Base-by-base conservation (phyloP, 92 coral and sea anemone species). In the Ricordea florida region DNA sequence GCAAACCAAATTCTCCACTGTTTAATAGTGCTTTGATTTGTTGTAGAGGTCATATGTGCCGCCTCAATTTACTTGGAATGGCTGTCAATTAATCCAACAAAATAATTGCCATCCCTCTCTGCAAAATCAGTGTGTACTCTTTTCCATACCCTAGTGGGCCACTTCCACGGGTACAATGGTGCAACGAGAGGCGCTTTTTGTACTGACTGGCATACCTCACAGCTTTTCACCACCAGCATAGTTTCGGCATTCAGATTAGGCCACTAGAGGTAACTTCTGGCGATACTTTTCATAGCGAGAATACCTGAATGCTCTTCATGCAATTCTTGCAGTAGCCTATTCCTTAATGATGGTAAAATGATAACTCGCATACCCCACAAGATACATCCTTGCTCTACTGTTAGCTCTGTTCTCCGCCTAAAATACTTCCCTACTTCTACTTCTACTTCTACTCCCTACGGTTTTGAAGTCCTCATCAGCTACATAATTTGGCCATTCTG, bases 21-120 rank as follows among this genome's bases (percentile, higher is more conserved):
- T 21, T 82, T 72, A 74, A 66, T 82, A 21, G 78, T 83, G 66
- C 80, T 74, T 21, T 68, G 42, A 45, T 66, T 48, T 26, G 86
- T 80, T 10, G 84, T 69, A 1, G 80, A 84, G 36, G 25, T 31
- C 59, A 63, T 76, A n/a, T 72, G 73, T 52, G 53, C 45, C 34
- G 69, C 84, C 64, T 76, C 84, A 23, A 80, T 81, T 75, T 85
- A 85, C 90, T 85, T 79, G 26, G 81, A 85, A 44, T 85, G 90
- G 73, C 77, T 82, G 72, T 85, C 91, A 29, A 72, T 82, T 26
- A 72, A 36, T 4, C 65, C 59, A 31, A 72, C 72, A 16, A 71
- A 85, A 56, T 62, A 9, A 26, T 60, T 69, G 0, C 85, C 78
- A 33, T 73, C 79, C 18, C 50, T 69, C 70, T 76, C 85, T 18